Evolutionary conservation across 2,888 invertebrate genomes (phyloP).

Genomic region (Andrena marginata): DNA sequence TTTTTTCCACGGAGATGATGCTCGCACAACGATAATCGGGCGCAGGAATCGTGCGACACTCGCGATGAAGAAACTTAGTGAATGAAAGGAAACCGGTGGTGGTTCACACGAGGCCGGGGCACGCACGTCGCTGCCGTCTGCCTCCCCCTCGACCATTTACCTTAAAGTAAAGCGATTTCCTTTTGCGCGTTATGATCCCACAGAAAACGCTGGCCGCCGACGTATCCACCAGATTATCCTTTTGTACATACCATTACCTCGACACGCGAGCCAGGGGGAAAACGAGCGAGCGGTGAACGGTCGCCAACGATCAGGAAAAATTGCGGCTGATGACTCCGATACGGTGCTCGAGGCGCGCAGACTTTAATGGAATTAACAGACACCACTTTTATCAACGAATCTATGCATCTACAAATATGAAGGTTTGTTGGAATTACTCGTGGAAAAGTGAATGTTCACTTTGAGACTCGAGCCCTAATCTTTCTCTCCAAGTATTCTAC

Average conservation of each 20-base stretch:
- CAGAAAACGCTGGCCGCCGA: slow-evolving; percentile 63
- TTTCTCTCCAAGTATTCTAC: no score
- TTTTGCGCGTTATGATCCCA: slow-evolving; percentile 79
- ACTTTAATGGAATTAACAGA: not conserved
- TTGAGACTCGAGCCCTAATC: no score
- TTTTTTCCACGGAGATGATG: slow-evolving; percentile 62
- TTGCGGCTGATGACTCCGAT: slow-evolving; percentile 50
- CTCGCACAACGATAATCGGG: slow-evolving; percentile 72
- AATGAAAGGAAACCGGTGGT: slow-evolving; percentile 82
- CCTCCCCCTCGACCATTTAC: slow-evolving; percentile 75
- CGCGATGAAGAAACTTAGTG: slow-evolving; percentile 81
- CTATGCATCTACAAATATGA: not conserved
- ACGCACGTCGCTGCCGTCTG: slow-evolving; percentile 56
- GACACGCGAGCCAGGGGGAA: slow-evolving; percentile 65
- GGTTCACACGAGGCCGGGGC: slow-evolving; percentile 79
- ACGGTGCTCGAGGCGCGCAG: not conserved
- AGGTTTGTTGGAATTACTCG: no score
- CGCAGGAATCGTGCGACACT: slow-evolving; percentile 80
- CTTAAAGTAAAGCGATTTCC: slow-evolving; percentile 81
- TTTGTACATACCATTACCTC: slow-evolving; percentile 65
- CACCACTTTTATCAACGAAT: not conserved
- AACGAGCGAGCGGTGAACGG: slow-evolving; percentile 34
- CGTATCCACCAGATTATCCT: slow-evolving; percentile 70
- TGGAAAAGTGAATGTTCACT: no score
- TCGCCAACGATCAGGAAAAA: slow-evolving; percentile 56